Evolutionary conservation across 2,797 vertebrate species (phyloP), one percentile per base, ranked within the genome.

Genomic region (Pipistrellus kuhlii): DNA sequence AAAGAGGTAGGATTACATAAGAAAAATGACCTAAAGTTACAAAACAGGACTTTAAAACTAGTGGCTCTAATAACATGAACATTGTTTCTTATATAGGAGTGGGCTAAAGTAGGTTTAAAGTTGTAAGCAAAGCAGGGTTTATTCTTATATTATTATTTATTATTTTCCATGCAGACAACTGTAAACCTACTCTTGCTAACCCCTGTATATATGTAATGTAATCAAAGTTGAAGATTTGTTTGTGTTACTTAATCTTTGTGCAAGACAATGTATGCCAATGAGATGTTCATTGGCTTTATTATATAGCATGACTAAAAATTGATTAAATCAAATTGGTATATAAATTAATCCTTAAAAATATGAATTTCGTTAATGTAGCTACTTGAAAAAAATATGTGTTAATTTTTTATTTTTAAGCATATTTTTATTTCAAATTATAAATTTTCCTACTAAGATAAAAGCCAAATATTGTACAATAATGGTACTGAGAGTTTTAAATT

Each of bases 1-100:
- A 93, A 94, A 72, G 41, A 93, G 92, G 95, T 96, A 96, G 95
- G 95, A 53, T 87, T 97, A 97, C 51, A 48, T 96, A 84, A 97
- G 91, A 88, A 93, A 96, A 93, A 82, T 93, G 80, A 55, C 8
- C 55, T 13, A 72, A 94, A 44, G 77, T 96, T 96, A 90, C 96
- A 64, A 93, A 94, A 95, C 95, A 83, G 5, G 2, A 87, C 80
- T 86, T 93, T 90, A 88, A 95, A 55, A 46, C 23, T 23, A 44
- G 0, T 90, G 0, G 91, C 64, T 95, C 53, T 48, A 38, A 25
- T 68, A 94, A 72, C 48, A 81, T 86, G 17, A 75, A 5, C 90
- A 32, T 71, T 53, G 66, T 86, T 30, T 96, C 69, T 68, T 32
- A 66, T 55, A 55, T 32, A 25, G 51, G n/a, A 10, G 53, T 8